Percentiles rank a stretch among this genome's conserved stretches.
phyloP scores from a whole-genome alignment of 2,888 invertebrate species.

The Aelia acuminata region DNA sequence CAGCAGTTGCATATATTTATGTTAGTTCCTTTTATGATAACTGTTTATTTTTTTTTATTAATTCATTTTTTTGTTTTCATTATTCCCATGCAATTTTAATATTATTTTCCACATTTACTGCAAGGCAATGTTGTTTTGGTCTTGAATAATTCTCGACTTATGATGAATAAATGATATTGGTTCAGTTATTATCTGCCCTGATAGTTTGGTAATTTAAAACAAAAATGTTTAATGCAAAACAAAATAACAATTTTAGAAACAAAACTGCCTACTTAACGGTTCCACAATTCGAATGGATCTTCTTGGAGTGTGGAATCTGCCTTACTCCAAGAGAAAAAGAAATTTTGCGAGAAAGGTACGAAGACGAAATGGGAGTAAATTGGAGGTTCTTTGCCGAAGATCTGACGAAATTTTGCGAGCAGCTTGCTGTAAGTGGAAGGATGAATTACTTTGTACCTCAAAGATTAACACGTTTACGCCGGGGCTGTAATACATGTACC shows the following conservation, averaged over 20 bases:
- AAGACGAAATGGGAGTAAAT: not conserved
- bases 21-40: too few species aligned
- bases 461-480: too few species aligned
- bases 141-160: too few species aligned
- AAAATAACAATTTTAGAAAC: not conserved
- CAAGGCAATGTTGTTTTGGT: too few species aligned
- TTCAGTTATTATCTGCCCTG: too few species aligned
- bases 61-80: too few species aligned
- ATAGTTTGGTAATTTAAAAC: not conserved
- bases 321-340: not conserved
- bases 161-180: too few species aligned
- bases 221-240: not conserved
- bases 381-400: slow-evolving; percentile 32
- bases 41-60: too few species aligned
- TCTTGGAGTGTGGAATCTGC: not conserved
- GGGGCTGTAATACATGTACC: too few species aligned
- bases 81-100: too few species aligned
- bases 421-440: not conserved
- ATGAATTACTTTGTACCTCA: not conserved
- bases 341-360: not conserved
- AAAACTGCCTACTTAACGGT: not conserved
- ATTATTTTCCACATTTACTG: too few species aligned
- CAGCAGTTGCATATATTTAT: too few species aligned
- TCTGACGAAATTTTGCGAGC: not conserved
- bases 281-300: slow-evolving; percentile 5